Conservation (phyloP, 1,140 invertebrate species). For the Vanessa atalanta region DNA sequence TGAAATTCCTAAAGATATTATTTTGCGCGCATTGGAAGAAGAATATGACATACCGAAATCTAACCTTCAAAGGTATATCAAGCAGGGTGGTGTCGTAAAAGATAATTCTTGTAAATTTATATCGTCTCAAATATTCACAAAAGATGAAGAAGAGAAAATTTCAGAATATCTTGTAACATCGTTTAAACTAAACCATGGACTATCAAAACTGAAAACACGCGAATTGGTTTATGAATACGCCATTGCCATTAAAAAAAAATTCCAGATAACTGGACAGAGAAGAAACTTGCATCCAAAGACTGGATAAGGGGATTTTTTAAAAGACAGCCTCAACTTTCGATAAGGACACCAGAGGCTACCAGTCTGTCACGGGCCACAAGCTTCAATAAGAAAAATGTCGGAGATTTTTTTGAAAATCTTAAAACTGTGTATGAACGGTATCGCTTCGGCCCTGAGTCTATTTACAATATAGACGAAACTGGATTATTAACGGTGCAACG, state of each 20-base stretch:
- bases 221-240: background rate
- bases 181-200: conserved; percentile 2
- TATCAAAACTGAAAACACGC: background rate
- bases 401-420: conserved; percentile 47
- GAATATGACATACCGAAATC: conserved; percentile 1
- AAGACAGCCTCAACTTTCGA: background rate
- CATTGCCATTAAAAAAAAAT: background rate
- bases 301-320: background rate
- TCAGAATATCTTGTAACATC: conserved; percentile 4
- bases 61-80: background rate
- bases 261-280: background rate
- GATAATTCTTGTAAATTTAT: background rate
- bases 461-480: conserved; percentile 47
- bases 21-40: background rate
- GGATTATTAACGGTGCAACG: conserved; percentile 37
- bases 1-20: conserved; percentile 5
- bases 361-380: conserved; percentile 43
- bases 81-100: background rate
- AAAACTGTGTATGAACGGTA: conserved; percentile 30
- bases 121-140: conserved; percentile 5
- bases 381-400: conserved; percentile 57
- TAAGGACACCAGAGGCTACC: conserved; percentile 40
- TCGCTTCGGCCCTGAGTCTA: conserved; percentile 38
- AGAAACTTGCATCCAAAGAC: background rate
- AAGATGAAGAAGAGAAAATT: conserved; percentile 5